A percentile compares a stretch with the other conserved stretches of the same genome.
Evolutionary conservation across 2,113 vertebrate genomes (phyloP).

Genomic region (Probosciger aterrimus): DNA sequence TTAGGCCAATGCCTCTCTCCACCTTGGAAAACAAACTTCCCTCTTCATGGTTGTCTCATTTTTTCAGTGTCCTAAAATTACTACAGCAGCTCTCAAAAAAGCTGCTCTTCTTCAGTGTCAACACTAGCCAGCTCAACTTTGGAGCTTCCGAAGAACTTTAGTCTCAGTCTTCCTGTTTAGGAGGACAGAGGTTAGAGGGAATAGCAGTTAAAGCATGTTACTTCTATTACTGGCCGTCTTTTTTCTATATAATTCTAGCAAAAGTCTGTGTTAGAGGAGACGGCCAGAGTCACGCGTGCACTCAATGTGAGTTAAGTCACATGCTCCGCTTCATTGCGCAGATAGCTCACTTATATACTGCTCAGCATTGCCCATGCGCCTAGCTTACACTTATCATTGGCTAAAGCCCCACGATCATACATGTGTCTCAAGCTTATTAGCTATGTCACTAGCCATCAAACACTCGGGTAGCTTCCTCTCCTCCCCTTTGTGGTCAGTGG

Average conservation of each 20-base stretch:
- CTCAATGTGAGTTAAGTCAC: too few species aligned
- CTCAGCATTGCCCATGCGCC: too few species aligned
- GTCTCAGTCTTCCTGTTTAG: neutral
- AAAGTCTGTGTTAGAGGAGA: too few species aligned
- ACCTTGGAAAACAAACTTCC: neutral
- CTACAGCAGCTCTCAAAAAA: neutral
- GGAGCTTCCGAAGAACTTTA: neutral
- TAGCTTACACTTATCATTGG: too few species aligned
- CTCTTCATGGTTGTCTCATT: neutral
- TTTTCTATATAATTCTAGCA: neutral
- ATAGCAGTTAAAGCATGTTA: neutral
- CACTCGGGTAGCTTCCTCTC: too few species aligned
- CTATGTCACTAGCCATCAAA: too few species aligned
- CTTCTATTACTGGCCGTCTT: neutral
- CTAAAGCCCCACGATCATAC: too few species aligned
- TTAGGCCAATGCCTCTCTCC: neutral
- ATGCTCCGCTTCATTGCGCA: too few species aligned
- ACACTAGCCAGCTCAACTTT: neutral
- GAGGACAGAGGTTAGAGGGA: neutral
- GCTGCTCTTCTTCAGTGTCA: neutral
- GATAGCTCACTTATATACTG: too few species aligned
- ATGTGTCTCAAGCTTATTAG: too few species aligned
- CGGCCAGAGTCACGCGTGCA: too few species aligned
- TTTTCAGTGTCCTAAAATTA: neutral
- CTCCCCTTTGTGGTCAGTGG: too few species aligned